These are phyloP conservation scores for Pavo muticus DNA, from an alignment of 2,113 vertebrate genomes.

Conservation along the genomic window DNA sequence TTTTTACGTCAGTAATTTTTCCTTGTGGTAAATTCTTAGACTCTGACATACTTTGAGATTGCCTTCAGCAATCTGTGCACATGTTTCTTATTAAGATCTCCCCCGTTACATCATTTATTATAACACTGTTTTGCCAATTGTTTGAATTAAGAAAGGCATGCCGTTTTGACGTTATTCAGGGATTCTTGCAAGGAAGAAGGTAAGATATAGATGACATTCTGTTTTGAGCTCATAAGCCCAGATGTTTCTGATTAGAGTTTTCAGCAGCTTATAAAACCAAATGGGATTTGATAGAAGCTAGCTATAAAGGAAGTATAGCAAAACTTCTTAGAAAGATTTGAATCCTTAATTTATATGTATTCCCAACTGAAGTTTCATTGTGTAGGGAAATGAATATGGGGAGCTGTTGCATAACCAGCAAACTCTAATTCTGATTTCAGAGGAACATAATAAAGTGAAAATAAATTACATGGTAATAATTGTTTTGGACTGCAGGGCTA, in stretches of 20 bases:
- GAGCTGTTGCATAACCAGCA: slow-evolving; percentile 6
- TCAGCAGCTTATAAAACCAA: slow-evolving; percentile 56
- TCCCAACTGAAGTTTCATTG: slow-evolving; percentile 45
- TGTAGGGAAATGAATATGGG: slow-evolving; percentile 45
- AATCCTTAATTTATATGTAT: slow-evolving; percentile 45
- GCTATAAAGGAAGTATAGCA: slow-evolving; percentile 37
- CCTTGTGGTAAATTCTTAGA: slow-evolving; percentile 55
- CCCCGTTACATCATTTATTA: slow-evolving; percentile 59
- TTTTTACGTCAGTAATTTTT: slow-evolving; percentile 47
- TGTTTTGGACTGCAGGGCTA: slow-evolving; percentile 39
- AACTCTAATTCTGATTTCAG: slow-evolving; percentile 16
- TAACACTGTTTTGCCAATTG: slow-evolving; percentile 30
- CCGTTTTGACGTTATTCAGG: neutral
- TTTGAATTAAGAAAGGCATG: slow-evolving; percentile 34
- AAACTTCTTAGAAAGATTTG: slow-evolving; percentile 50
- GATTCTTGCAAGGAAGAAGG: slow-evolving; percentile 7
- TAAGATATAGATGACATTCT: neutral
- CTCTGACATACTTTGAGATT: slow-evolving; percentile 33
- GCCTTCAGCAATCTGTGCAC: slow-evolving; percentile 39
- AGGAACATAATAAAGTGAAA: slow-evolving; percentile 50
- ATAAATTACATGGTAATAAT: slow-evolving; percentile 46
- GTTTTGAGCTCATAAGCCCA: slow-evolving; percentile 33
- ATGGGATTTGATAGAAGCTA: slow-evolving; percentile 38
- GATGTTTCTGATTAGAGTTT: slow-evolving; percentile 28
- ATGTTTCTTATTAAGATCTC: slow-evolving; percentile 57